phyloP scores from a whole-genome alignment of 2,888 invertebrate genomes.

The Nomada hirtipes region DNA sequence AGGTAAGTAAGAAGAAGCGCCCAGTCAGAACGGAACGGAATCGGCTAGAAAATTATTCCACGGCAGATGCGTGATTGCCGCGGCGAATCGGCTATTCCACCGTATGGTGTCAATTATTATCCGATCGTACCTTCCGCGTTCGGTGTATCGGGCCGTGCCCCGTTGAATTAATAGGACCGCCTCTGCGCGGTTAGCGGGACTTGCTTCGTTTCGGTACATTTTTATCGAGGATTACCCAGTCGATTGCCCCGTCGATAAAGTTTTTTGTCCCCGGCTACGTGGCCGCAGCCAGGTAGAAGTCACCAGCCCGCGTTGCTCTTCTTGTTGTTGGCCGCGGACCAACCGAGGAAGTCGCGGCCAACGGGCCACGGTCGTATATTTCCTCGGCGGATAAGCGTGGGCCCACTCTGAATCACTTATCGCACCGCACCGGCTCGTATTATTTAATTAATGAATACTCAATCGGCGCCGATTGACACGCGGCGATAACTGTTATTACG shows the following conservation, averaged over 20 bases:
- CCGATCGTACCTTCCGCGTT: conserved; percentile 20
- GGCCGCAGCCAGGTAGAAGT: conserved; percentile 25
- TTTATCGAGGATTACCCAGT: conserved; percentile 39
- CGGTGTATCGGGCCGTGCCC: conserved; percentile 23
- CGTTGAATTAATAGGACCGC: conserved; percentile 51
- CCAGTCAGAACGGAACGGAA: conserved; percentile 38
- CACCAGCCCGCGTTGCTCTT: conserved; percentile 10
- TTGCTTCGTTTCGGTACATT: conserved; percentile 26
- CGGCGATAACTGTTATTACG: conserved; percentile 76
- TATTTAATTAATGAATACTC: conserved; percentile 80
- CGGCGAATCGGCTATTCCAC: conserved; percentile 67
- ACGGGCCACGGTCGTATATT: conserved; percentile 39
- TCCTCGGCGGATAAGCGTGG: conserved; percentile 55
- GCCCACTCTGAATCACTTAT: conserved; percentile 53
- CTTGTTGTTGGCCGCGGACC: conserved; percentile 34
- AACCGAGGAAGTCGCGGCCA: conserved; percentile 39
- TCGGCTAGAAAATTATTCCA: conserved; percentile 32
- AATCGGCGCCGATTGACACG: conserved; percentile 71
- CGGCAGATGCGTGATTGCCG: conserved; percentile 67
- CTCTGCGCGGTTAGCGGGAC: conserved; percentile 21
- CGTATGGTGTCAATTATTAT: conserved; percentile 68
- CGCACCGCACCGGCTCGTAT: conserved; percentile 64
- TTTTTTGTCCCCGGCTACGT: conserved; percentile 28
- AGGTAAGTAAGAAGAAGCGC: conserved; percentile 21
- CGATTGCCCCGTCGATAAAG: conserved; percentile 49